A percentile compares a stretch with the other conserved stretches of the same genome.
Evolutionary conservation across 1,140 invertebrate species (phyloP).

Genomic region (Aphidius ervi): DNA sequence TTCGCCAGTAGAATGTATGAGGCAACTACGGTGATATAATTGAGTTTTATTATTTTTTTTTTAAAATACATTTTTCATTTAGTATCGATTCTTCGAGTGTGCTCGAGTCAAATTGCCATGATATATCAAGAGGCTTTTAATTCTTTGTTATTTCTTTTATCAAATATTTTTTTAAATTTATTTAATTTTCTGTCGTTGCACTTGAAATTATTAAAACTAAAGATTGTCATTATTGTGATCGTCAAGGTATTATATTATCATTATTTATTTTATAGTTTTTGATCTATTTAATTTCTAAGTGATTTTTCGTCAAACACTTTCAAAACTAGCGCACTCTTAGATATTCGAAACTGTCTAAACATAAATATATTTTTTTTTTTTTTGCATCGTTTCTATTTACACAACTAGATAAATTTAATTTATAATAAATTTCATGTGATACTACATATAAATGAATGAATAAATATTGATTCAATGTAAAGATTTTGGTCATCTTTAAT

Average conservation of each 20-base stretch:
- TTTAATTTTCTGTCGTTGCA: constrained; percentile 14
- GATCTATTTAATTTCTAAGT: background rate
- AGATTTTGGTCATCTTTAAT: too few species aligned
- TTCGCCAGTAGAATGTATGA: constrained; percentile 5
- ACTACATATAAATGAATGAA: too few species aligned
- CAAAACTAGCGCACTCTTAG: constrained; percentile 23
- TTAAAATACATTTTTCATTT: constrained; percentile 15
- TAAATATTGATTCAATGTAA: too few species aligned
- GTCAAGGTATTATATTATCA: constrained; percentile 2
- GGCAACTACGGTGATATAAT: constrained; percentile 44
- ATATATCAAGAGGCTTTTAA: constrained; percentile 7
- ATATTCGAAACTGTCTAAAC: constrained; percentile 9
- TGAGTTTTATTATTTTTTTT: constrained; percentile 26
- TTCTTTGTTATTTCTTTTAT: background rate
- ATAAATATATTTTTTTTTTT: constrained; percentile 14
- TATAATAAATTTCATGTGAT: too few species aligned
- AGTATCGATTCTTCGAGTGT: constrained; percentile 20
- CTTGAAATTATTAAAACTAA: constrained; percentile 21
- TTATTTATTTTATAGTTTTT: background rate
- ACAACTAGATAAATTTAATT: too few species aligned
- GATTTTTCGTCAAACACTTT: constrained; percentile 14
- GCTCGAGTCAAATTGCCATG: background rate
- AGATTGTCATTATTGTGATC: constrained; percentile 25
- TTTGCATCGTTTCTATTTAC: too few species aligned
- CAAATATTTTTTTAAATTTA: constrained; percentile 8